Percentiles rank a stretch among this genome's conserved stretches.
Evolutionary conservation across 2,888 invertebrate species (phyloP).

Genomic region (Merodon equestris): DNA sequence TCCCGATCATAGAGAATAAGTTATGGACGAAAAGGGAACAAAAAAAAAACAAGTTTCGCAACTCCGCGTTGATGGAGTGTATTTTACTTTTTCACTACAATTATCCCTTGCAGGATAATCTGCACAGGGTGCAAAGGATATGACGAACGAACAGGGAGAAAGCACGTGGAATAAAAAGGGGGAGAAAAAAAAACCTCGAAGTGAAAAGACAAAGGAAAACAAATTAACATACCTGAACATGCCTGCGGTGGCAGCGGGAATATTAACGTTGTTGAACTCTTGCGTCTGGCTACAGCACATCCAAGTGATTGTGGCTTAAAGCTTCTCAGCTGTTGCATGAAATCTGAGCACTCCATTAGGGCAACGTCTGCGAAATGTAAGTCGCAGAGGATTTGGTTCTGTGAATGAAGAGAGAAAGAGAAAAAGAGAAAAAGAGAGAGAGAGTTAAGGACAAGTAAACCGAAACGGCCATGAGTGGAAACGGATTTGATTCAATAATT

Average conservation of each 20-base stretch:
- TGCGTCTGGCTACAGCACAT: constrained; percentile 95
- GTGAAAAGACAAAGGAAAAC: constrained; percentile 14
- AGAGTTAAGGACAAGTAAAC: constrained; percentile 2
- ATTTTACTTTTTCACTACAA: constrained; percentile 16
- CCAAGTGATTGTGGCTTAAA: constrained; percentile 97
- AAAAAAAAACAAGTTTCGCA: not conserved
- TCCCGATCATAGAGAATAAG: not conserved
- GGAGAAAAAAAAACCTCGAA: no score
- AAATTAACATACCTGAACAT: constrained; percentile 87
- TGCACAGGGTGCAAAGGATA: constrained; percentile 13
- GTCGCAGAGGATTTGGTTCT: constrained; percentile 97
- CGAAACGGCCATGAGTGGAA: constrained; percentile 41
- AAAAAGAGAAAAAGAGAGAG: constrained; percentile 16
- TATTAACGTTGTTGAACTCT: constrained; percentile 95
- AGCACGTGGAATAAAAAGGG: no score
- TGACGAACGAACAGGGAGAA: no score
- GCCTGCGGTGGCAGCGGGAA: constrained; percentile 96
- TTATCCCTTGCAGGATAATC: constrained; percentile 33
- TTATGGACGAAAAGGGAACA: no score
- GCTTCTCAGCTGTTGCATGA: constrained; percentile 97
- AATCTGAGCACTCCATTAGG: constrained; percentile 98
- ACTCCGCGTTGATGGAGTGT: not conserved
- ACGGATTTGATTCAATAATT: constrained; percentile 52
- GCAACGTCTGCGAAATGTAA: constrained; percentile 97
- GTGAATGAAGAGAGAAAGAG: constrained; percentile 46